Evolutionary conservation across 1,140 invertebrate species (phyloP), one percentile per base, ranked within the genome.

Genomic region (Ceratosolen solmsi): DNA sequence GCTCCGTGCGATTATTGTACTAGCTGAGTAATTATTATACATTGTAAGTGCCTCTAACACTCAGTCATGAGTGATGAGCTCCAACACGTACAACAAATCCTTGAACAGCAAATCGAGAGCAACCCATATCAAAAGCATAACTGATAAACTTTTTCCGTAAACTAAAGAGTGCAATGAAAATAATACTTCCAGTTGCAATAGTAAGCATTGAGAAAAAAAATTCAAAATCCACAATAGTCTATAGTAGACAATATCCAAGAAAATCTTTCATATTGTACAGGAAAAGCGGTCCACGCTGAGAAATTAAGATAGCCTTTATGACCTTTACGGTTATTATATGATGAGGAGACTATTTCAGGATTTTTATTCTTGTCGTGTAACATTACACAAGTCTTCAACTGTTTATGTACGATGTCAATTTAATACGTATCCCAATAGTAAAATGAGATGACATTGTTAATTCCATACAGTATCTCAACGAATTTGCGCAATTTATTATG

Each of bases 11-110:
- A 38, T 38, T 2, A 38, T 68, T 38, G 15, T n/a, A 33, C 63
- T n/a, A n/a, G 36, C 22, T 78, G 82, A 84, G 88, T 88, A 88
- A 89, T 89, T 88, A 89, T 86, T 87, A 87, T 88, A 86, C 87
- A 83, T 88, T 46, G 41, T 46, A 46, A 46, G 41, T 46, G 13
- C 41, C 41, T 46, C 41, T 46, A 46, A 46, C 41, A 46, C 41
- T 46, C 41, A 7, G 41, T 13, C 41, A 46, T 7, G 41, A 46
- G 41, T 46, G 41, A 46, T 46, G 41, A 46, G 5, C 41, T 13
- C 41, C 5, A n/a, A n/a, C n/a, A 22, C 2, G 13, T 65, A 2
- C 0, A 0, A 2, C 7, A 5, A 65, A 11, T 30, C 7, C 2
- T 65, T 20, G 30, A 17, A 36, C 15, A 25, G 2, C 0, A 25